Percentiles rank a stretch among this genome's conserved stretches.
These are phyloP conservation scores for Coranthus polyacanthus DNA, from an alignment of 2,797 vertebrate genomes.

Conservation along the genomic window DNA sequence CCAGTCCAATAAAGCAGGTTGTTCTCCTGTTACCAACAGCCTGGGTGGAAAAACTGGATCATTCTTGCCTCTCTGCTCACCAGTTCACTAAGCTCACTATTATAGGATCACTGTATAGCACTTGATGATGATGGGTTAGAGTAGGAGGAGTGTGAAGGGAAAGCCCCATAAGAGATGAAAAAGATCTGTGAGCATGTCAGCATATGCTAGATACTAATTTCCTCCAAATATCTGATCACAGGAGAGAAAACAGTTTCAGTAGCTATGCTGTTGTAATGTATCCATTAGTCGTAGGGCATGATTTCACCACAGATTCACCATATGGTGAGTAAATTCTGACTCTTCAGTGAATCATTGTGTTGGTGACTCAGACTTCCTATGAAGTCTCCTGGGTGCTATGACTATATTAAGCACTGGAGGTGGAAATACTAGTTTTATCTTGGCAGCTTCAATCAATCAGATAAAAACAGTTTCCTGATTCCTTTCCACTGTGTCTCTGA, in stretches of 20 bases:
- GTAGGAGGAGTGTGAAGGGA: slow-evolving; percentile 23
- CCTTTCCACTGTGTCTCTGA: slow-evolving; percentile 1
- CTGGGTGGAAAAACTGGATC: slow-evolving; percentile 71
- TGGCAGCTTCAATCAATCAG: slow-evolving; percentile 8
- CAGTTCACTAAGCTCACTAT: slow-evolving; percentile 21
- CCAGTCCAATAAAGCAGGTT: slow-evolving; percentile 89
- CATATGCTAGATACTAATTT: slow-evolving; percentile 44
- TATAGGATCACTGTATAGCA: slow-evolving; percentile 32
- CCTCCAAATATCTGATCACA: slow-evolving; percentile 28
- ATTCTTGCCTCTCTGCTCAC: slow-evolving; percentile 59
- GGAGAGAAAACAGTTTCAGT: slow-evolving; percentile 21
- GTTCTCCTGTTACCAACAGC: slow-evolving; percentile 73
- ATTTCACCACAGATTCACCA: slow-evolving; percentile 40
- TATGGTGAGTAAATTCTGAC: slow-evolving; percentile 41
- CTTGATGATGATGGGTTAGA: slow-evolving; percentile 44
- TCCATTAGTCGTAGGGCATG: background rate
- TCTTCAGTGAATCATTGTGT: slow-evolving; percentile 23
- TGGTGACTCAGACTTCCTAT: slow-evolving; percentile 58
- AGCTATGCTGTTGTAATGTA: background rate
- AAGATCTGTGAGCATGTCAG: slow-evolving; percentile 53
- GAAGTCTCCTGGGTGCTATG: slow-evolving; percentile 35
- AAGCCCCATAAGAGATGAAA: slow-evolving; percentile 43
- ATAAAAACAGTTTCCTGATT: background rate
- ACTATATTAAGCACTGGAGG: slow-evolving; percentile 35
- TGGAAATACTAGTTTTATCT: slow-evolving; percentile 23